Conservation (phyloP, 30 jellyfish, hydroid and myxozoan genomes). For the Hydractinia symbiolongicarpus region DNA sequence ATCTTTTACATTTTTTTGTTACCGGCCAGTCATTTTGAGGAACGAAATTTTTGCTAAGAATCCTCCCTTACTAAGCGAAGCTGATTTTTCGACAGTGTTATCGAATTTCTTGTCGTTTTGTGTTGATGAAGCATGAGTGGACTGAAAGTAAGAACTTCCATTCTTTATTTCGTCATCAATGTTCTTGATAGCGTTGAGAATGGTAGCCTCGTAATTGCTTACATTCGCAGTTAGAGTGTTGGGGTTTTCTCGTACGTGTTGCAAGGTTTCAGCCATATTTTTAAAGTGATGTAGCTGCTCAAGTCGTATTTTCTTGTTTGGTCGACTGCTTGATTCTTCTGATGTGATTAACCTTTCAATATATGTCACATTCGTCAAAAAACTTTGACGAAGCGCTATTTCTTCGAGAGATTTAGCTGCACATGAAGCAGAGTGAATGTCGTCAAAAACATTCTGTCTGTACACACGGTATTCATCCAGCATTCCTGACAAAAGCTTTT, state of each 20-base stretch:
- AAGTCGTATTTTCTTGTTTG: background rate
- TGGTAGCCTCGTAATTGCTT: conserved; percentile 5
- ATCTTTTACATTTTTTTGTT: too few species aligned
- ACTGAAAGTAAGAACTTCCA: background rate
- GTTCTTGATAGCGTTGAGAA: background rate
- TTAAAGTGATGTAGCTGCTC: conserved; percentile 7
- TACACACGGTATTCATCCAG: background rate
- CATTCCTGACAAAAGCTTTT: background rate
- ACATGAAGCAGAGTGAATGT: background rate
- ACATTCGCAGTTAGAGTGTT: background rate
- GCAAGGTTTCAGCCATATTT: background rate
- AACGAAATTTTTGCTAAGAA: too few species aligned
- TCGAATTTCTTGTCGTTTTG: too few species aligned
- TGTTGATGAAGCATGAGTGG: too few species aligned
- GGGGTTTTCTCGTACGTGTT: background rate
- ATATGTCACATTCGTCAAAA: background rate
- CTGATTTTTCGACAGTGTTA: too few species aligned
- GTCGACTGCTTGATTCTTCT: conserved; percentile 3
- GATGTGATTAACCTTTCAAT: conserved; percentile 3
- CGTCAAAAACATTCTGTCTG: background rate
- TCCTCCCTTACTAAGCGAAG: too few species aligned
- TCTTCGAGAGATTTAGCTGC: background rate
- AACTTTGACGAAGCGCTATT: conserved; percentile 1
- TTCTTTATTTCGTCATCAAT: background rate
- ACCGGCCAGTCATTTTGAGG: too few species aligned